Evolutionary conservation across 1,140 invertebrate species (phyloP).

Genomic region (Cotesia glomerata): DNA sequence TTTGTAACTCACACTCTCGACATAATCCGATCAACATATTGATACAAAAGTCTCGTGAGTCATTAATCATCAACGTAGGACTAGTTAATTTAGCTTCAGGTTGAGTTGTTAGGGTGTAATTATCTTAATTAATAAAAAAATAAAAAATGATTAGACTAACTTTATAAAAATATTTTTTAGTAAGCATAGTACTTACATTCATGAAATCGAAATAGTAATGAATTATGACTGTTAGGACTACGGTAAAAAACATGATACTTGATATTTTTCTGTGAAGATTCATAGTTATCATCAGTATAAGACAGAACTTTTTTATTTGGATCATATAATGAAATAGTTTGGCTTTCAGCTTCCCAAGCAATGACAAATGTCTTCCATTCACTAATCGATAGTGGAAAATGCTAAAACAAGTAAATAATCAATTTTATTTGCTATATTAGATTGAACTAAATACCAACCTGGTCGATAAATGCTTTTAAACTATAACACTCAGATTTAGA

Average conservation of each 20-base stretch:
- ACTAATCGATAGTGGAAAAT: not conserved
- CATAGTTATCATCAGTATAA: slow-evolving; percentile 13
- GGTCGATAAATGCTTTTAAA: not conserved
- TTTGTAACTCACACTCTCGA: slow-evolving; percentile 26
- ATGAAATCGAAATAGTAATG: slow-evolving; percentile 34
- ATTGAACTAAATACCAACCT: not conserved
- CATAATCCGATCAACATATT: slow-evolving; percentile 38
- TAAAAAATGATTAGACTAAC: not conserved
- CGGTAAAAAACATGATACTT: slow-evolving; percentile 26
- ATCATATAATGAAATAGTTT: slow-evolving; percentile 32
- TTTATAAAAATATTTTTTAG: not conserved
- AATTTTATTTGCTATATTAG: not conserved
- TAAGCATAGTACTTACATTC: slow-evolving; percentile 28
- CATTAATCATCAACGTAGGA: not conserved
- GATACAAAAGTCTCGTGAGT: slow-evolving; percentile 27
- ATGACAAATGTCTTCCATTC: slow-evolving; percentile 40
- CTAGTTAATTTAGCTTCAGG: slow-evolving; percentile 18
- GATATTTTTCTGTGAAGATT: too few relatives aligned
- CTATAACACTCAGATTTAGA: not conserved
- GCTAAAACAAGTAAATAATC: slow-evolving; percentile 14
- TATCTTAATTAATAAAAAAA: slow-evolving; percentile 34
- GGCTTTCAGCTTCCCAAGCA: slow-evolving; percentile 19
- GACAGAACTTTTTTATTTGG: slow-evolving; percentile 7
- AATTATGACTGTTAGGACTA: not conserved
- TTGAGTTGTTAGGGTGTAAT: slow-evolving; percentile 26